Conservation (phyloP, 1,140 invertebrate genomes). For the Drosophila lowei region DNA sequence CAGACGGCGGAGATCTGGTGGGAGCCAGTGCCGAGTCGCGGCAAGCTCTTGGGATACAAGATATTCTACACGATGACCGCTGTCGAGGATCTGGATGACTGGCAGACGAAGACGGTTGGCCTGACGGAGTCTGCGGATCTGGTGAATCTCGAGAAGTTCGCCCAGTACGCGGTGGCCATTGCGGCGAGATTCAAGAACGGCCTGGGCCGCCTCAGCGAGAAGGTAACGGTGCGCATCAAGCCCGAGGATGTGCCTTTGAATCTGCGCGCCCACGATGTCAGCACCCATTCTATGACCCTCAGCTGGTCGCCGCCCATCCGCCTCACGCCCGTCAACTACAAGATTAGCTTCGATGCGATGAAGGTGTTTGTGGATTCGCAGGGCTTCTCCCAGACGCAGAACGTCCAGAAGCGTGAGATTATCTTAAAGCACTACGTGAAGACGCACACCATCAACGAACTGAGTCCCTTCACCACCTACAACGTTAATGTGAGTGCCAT, state of each 20-base stretch:
- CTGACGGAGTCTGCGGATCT: slow-evolving; percentile 95
- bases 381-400: slow-evolving; percentile 94
- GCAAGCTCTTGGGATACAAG: slow-evolving; percentile 94
- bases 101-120: slow-evolving; percentile 93
- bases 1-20: slow-evolving; percentile 97
- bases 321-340: slow-evolving; percentile 94
- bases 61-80: slow-evolving; percentile 97
- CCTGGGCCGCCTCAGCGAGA: slow-evolving; percentile 89
- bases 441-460: slow-evolving; percentile 91
- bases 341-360: slow-evolving; percentile 95
- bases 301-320: slow-evolving; percentile 96
- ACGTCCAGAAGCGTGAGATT: slow-evolving; percentile 89
- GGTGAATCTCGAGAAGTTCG: slow-evolving; percentile 94
- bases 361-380: slow-evolving; percentile 98
- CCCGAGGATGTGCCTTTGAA: slow-evolving; percentile 95
- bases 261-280: slow-evolving; percentile 93
- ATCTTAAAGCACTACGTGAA: slow-evolving; percentile 88
- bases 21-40: slow-evolving; percentile 94
- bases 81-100: slow-evolving; percentile 95
- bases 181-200: slow-evolving; percentile 91
- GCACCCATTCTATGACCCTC: slow-evolving; percentile 94
- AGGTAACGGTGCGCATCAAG: slow-evolving; percentile 93
- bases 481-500: slow-evolving; percentile 97
- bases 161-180: slow-evolving; percentile 96
- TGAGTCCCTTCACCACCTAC: slow-evolving; percentile 97